A percentile compares a stretch with the other conserved stretches of the same genome.
These are phyloP conservation scores for Amblyjoppa fuscipennis DNA, from an alignment of 2,888 invertebrate genomes.

Conservation along the genomic window DNA sequence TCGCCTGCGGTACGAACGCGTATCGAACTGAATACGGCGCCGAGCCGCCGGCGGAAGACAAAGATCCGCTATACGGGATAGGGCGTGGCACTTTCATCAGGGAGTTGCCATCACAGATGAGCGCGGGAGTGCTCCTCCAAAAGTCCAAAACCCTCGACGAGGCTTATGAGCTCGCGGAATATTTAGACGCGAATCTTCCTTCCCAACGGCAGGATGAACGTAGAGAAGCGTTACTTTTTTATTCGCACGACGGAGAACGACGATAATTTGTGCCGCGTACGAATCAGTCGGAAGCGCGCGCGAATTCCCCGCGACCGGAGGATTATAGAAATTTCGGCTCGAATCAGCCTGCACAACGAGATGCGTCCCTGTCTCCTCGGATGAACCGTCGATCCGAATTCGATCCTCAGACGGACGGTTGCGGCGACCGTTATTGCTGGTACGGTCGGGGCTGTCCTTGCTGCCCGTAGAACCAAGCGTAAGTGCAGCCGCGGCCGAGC, in stretches of 20 bases:
- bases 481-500: not conserved
- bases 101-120: not conserved
- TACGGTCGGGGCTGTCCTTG: not conserved
- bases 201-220: no score
- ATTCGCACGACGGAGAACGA: not conserved
- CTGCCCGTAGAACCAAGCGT: not conserved
- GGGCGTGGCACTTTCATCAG: not conserved
- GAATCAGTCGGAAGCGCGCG: not conserved
- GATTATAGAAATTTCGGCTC: no score
- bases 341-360: not conserved
- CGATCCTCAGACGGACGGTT: not conserved
- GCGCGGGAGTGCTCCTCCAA: not conserved
- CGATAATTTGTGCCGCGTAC: not conserved
- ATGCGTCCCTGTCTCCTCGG: no score
- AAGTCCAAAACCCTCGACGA: not conserved
- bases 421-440: not conserved
- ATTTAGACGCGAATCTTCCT: no score
- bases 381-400: no score
- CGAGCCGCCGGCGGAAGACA: not conserved
- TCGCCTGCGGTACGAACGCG: not conserved
- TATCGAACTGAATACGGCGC: not conserved
- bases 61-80: not conserved
- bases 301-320: not conserved
- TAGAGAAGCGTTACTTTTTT: not conserved
- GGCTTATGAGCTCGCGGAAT: slow-evolving; percentile 16